Evolutionary conservation across 1,140 invertebrate genomes (phyloP).

Genomic region (Musca vetustissima): DNA sequence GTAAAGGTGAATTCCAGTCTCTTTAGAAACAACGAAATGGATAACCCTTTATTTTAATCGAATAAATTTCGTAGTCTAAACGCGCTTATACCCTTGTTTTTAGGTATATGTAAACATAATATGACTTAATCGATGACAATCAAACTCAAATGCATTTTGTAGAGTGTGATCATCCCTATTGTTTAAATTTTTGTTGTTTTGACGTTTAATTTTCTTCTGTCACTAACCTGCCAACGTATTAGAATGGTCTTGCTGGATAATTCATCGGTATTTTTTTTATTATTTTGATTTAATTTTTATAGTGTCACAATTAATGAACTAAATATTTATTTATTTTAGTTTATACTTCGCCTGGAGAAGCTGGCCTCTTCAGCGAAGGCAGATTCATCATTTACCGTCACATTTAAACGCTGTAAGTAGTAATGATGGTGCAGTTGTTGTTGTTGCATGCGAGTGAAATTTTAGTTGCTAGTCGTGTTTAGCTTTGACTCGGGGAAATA

Average conservation of each 20-base stretch:
- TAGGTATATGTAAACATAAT: no score
- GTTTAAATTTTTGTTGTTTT: background rate
- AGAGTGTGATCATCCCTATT: background rate
- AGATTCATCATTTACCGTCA: constrained; percentile 66
- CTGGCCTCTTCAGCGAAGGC: constrained; percentile 65
- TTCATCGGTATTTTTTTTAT: constrained; percentile 61
- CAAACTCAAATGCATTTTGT: background rate
- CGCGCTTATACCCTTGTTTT: no score
- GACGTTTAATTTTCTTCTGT: constrained; percentile 16
- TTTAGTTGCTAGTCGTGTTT: no score
- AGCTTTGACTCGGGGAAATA: no score
- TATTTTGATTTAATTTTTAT: background rate
- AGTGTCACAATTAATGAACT: background rate
- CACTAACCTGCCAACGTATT: constrained; percentile 13
- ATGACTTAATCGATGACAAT: no score
- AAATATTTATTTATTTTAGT: constrained; percentile 58
- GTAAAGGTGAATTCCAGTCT: no score
- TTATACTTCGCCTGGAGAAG: constrained; percentile 65
- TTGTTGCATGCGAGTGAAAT: constrained; percentile 4
- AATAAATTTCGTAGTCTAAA: no score
- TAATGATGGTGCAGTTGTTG: background rate
- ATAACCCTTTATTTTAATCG: no score
- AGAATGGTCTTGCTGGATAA: constrained; percentile 69
- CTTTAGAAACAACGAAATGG: no score
- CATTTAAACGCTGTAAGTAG: constrained; percentile 70